Conservation (phyloP, 2,113 vertebrate genomes). For the Lucifuga dentata region DNA sequence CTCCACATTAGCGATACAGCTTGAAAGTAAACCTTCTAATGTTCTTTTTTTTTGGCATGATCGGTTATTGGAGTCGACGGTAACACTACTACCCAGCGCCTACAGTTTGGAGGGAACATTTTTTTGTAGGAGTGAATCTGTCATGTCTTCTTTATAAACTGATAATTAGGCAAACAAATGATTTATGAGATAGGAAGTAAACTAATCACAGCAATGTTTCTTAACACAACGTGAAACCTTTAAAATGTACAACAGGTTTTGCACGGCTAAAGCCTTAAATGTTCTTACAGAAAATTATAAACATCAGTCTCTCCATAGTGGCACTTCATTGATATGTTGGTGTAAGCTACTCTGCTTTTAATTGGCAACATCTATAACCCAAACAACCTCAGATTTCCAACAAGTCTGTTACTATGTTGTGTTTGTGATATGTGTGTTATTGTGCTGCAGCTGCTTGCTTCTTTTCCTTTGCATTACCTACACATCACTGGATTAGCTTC, state of each 20-base stretch:
- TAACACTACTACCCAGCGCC: neutral
- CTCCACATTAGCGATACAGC: neutral
- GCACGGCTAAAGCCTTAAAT: neutral
- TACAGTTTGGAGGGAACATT: neutral
- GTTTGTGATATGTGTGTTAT: neutral
- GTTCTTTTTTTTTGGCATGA: neutral
- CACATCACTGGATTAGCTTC: slow-evolving; percentile 39
- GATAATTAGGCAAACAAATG: no score
- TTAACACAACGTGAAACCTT: no score
- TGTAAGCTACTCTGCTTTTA: slow-evolving; percentile 16
- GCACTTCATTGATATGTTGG: slow-evolving; percentile 5
- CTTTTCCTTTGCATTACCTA: neutral
- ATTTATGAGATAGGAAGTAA: no score
- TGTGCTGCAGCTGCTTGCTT: neutral
- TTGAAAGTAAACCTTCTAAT: neutral
- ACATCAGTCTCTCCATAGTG: neutral
- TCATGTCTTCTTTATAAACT: no score
- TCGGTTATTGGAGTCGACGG: neutral
- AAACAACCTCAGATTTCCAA: neutral
- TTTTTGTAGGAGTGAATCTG: no score
- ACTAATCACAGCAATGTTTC: no score
- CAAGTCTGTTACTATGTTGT: slow-evolving; percentile 16
- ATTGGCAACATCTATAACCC: slow-evolving; percentile 22
- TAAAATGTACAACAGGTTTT: no score
- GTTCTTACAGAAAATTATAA: neutral